Base-by-base conservation (phyloP, 2,113 vertebrate genomes). In the Amazona guildingii region DNA sequence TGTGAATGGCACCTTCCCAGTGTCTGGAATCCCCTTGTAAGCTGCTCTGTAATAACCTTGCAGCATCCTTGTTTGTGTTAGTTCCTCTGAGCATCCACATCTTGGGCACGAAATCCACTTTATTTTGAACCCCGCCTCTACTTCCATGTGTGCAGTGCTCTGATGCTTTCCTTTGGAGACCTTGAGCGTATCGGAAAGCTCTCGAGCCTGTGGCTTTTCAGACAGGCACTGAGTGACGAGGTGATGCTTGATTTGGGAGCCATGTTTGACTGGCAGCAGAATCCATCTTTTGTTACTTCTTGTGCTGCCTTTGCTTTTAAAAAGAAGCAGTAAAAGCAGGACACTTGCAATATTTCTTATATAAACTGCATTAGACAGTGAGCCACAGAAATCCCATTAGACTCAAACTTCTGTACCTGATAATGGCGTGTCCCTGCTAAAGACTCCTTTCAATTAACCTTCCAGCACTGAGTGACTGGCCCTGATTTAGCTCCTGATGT, bases 1-100 rank as follows among this genome's bases (percentile, higher is more conserved):
- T 17, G 25, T 0, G 0, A 35, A 43, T 0, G 1, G n/a, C n/a
- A 54, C 77, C 33, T 39, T 51, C 44, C 48, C 13, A 18, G 33
- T 62, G 16, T 43, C 27, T 49, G 49, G 15, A 52, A 29, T 79
- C 31, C 24, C 2, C 3, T 25, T 46, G 21, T 37, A 35, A 66
- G 81, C 46, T 57, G 67, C 59, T 88, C n/a, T 49, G 31, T 70
- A 49, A 39, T 13, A 48, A 49, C 63, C 55, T 46, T 39, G 74
- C 62, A 59, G 39, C 51, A 23, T 70, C 49, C 44, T 46, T 74
- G 28, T 68, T 59, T 23, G 14, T 75, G 17, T 62, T 54, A 48
- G 48, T 57, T 76, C 39, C 54, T 76, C 54, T 46, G n/a, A 51
- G 31, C 19, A 6, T 51, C 39, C 0, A 1, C 46, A 54, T 84